phyloP scores from a whole-genome alignment of 2,797 vertebrate species.

The Takifugu ocellatus region DNA sequence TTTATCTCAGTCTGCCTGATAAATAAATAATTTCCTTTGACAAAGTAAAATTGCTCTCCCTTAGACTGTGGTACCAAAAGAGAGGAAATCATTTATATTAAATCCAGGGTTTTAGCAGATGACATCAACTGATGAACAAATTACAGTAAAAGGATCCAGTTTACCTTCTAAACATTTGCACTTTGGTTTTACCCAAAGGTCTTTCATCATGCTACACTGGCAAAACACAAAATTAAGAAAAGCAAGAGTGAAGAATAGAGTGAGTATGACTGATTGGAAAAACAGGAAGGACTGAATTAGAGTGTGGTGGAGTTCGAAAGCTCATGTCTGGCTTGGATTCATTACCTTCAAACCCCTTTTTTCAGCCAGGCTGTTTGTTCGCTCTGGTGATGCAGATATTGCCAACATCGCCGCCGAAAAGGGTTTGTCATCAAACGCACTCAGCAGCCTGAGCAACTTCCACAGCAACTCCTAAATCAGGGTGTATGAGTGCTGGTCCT shows the following conservation, averaged over 20 bases:
- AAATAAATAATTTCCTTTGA: conserved; percentile 14
- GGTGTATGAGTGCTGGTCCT: conserved; percentile 49
- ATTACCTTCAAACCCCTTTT: conserved; percentile 28
- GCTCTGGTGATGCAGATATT: conserved; percentile 18
- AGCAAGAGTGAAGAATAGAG: conserved; percentile 22
- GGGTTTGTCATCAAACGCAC: conserved; percentile 46
- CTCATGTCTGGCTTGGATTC: conserved; percentile 32
- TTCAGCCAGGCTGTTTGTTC: conserved; percentile 11
- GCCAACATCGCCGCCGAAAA: conserved; percentile 26
- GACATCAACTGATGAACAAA: too few species aligned
- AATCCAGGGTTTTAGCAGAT: conserved; percentile 1
- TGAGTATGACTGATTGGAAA: conserved; percentile 28
- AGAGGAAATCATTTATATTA: conserved; percentile 14
- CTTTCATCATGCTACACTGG: conserved; percentile 35
- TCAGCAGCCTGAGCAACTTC: conserved; percentile 32
- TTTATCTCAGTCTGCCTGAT: conserved; percentile 32
- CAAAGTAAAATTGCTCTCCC: background rate
- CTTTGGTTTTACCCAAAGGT: too few species aligned
- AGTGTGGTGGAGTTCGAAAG: conserved; percentile 28
- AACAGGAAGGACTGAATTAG: conserved; percentile 40
- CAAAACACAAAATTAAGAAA: conserved; percentile 48
- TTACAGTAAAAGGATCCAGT: too few species aligned
- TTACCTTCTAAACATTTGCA: too few species aligned
- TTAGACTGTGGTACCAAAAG: conserved; percentile 14
- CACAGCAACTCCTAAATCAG: conserved; percentile 52